Conservation (phyloP, 2,113 vertebrate genomes). For the Callithrix jacchus region DNA sequence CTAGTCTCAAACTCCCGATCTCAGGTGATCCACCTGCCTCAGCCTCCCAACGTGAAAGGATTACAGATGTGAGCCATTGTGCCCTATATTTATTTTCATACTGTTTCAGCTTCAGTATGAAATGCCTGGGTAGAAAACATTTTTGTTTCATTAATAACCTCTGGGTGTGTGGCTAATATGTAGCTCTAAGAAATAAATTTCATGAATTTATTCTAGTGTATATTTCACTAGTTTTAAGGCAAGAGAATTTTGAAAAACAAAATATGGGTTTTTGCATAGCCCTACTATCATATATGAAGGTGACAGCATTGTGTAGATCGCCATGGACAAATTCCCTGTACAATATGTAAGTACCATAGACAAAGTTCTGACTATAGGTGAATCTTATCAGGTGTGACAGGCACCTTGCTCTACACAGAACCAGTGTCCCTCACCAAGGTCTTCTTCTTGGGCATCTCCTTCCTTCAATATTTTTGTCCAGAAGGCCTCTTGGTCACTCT, state of each 20-base stretch:
- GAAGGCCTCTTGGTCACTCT: neutral
- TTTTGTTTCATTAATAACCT: neutral
- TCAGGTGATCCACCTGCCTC: no score
- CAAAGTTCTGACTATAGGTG: neutral
- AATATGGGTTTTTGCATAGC: neutral
- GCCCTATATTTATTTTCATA: neutral
- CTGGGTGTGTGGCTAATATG: neutral
- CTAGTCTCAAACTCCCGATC: no score
- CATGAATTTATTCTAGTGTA: neutral
- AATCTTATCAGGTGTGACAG: neutral
- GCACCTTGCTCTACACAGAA: neutral
- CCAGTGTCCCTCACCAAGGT: no score
- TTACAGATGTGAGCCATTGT: no score
- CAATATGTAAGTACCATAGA: neutral
- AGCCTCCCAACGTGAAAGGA: no score
- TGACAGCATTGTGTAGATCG: neutral
- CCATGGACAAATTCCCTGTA: neutral
- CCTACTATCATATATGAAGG: neutral
- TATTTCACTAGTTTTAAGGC: neutral
- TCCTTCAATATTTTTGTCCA: neutral
- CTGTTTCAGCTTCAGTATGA: neutral
- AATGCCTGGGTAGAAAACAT: neutral
- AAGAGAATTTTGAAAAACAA: neutral
- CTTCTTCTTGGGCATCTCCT: neutral
- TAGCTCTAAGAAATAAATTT: neutral